Base-by-base conservation (phyloP, 30 jellyfish, hydroid and myxozoan species). In the Clytia hemisphaerica region DNA sequence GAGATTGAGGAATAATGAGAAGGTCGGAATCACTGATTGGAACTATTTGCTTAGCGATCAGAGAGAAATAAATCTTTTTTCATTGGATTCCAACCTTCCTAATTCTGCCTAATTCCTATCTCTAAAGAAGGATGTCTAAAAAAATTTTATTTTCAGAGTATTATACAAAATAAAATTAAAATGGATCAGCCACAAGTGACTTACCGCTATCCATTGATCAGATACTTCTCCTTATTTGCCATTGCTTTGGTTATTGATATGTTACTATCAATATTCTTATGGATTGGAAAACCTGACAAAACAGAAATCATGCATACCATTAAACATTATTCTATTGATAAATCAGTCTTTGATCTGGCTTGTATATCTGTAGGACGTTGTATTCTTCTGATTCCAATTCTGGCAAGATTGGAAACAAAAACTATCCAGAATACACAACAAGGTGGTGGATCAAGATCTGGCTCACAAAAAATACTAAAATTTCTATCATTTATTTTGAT, bases 271-370 rank as follows among this genome's bases (percentile, higher is more conserved):
- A 1, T 65, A 15, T 37, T 44, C 21, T 37, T 65, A 37, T 65
- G 78, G 78, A 37, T 65, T 37, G 21, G 22, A n/a, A 28, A 45
- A 31, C 18, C 16, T 19, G 37, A 35, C 33, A 12, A 10, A 65
- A 24, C 12, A 7, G 70, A 65, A 10, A 45, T 34, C 16, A 65
- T 16, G 25, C 26, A 32, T 7, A 37, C 49, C 26, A 65, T 86
- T 36, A 86, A 85, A 9, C 33, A 77, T 5, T 86, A 72, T 68
- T 42, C 61, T 27, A 72, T 86, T 48, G 44, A 58, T 28, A 76
- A 54, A 21, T 78, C 94, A 1, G 82, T 67, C 27, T 86, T 86
- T 73, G 96, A 86, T 37, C 71, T 86, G 55, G 96, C 92, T 10
- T 34, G 88, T 46, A 78, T 86, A 22, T 51, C 85, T 6, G 48